Evolutionary conservation across 1,140 invertebrate species (phyloP), one percentile per base, ranked within the genome.

Genomic region (Heliconius melpomene): DNA sequence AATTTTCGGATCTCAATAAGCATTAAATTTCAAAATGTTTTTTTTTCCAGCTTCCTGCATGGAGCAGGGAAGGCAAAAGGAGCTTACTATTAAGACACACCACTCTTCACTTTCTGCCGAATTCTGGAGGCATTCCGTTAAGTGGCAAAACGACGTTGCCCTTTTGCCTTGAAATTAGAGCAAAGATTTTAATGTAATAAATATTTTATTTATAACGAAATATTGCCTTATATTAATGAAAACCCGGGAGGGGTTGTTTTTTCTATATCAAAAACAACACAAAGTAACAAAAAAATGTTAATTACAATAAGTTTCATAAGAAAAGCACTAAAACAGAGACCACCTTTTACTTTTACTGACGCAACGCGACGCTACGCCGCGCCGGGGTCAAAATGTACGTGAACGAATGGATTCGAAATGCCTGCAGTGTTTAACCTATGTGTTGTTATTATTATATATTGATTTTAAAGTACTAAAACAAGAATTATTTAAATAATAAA

Each of bases 281-380:
- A 66, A 29, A 66, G 23, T 13, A 66, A 11, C 1, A n/a, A 66
- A 66, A 66, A 66, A 23, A 66, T 66, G 23, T 50, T 29, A 26
- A 54, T 74, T 74, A 32, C 20, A 26, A 26, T 50, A 29, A 38
- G 52, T 54, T 76, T 70, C 40, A 40, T 38, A 66, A 77, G 46
- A 60, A 77, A 77, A 77, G n/a, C 60, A 60, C 60, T 76, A 66
- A 75, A 77, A 38, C 38, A 77, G 60, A 50, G 38, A 77, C n/a
- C 77, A 77, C n/a, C 77, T 78, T 78, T 78, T 78, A 78, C 77
- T 78, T 78, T 74, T 74, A 78, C 52, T 78, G 40, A 74, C 52
- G 74, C 74, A 52, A 50, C 57, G 57, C 57, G 57, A 29, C 60
- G 23, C 23, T 13, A 29, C 26, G 13, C 60, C 13, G 26, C 60